These are phyloP conservation scores for Steinernema feltiae DNA, from an alignment of 1,140 invertebrate genomes.

Conservation along the genomic window DNA sequence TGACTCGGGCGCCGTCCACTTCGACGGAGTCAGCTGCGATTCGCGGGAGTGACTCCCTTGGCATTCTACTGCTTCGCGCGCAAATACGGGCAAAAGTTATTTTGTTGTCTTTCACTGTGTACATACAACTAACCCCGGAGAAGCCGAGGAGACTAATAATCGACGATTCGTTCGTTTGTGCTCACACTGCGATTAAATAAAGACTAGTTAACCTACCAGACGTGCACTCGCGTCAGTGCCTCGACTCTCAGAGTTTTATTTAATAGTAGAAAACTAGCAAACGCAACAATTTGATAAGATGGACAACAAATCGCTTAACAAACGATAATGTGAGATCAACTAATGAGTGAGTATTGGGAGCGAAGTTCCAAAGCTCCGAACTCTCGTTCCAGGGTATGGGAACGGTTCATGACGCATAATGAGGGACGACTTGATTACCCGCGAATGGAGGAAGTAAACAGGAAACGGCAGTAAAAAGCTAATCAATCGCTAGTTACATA, in stretches of 20 bases:
- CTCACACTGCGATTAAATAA: neutral
- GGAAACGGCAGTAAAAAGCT: neutral
- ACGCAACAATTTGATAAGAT: too few relatives aligned
- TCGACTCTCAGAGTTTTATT: too few relatives aligned
- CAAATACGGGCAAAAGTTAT: neutral
- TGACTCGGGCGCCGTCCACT: constrained; percentile 50
- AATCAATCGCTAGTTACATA: neutral
- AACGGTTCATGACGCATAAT: neutral
- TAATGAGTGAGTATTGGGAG: neutral
- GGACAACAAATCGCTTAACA: too few relatives aligned
- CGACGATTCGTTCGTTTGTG: neutral
- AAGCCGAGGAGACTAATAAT: neutral
- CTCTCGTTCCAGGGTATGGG: too few relatives aligned
- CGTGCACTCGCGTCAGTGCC: too few relatives aligned
- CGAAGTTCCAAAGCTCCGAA: too few relatives aligned
- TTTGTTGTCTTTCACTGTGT: neutral
- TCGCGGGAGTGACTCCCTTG: neutral
- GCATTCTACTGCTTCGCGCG: neutral
- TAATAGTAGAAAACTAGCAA: too few relatives aligned
- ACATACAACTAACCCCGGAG: neutral
- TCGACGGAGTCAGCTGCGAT: constrained; percentile 53
- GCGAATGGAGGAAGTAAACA: neutral
- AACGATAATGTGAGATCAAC: constrained; percentile 6
- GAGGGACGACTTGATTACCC: neutral
- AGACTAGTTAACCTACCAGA: neutral